A percentile compares a stretch with the other conserved stretches of the same genome.
Conservation (phyloP, 2,888 invertebrate genomes). For the Stenodera caucasica region DNA sequence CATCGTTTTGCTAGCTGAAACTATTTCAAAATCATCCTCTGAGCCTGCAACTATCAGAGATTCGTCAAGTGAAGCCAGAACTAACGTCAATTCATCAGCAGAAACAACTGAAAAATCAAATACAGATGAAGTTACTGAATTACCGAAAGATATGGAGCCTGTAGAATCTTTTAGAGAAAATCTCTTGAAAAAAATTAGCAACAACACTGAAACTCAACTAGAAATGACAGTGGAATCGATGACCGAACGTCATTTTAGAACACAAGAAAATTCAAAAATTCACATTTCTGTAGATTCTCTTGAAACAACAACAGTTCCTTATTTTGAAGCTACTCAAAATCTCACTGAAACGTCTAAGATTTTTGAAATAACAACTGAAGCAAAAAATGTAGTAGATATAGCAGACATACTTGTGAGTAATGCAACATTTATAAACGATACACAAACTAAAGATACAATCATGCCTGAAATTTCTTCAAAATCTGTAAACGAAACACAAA, state of each 20-base stretch:
- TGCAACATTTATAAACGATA: no score
- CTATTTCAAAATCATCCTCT: not conserved
- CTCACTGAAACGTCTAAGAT: not conserved
- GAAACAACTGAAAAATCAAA: constrained; percentile 1
- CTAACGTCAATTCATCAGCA: not conserved
- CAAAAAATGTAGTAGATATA: no score
- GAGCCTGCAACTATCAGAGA: not conserved
- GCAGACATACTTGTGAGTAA: no score
- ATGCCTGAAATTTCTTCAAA: not conserved
- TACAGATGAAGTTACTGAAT: not conserved
- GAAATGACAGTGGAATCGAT: not conserved
- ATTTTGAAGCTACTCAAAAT: not conserved
- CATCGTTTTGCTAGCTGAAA: no score
- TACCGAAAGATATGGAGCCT: not conserved
- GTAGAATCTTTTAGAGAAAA: not conserved
- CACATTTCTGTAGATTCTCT: constrained; percentile 8
- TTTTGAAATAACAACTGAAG: not conserved
- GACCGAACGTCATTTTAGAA: not conserved
- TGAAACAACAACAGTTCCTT: not conserved
- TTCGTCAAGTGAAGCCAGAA: not conserved
- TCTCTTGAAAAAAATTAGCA: not conserved
- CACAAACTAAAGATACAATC: not conserved
- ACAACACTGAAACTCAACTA: not conserved
- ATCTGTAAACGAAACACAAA: no score
- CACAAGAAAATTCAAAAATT: not conserved